Evolutionary conservation across 2,113 vertebrate species (phyloP).

Genomic region (Cyanoramphus novaezelandiae): DNA sequence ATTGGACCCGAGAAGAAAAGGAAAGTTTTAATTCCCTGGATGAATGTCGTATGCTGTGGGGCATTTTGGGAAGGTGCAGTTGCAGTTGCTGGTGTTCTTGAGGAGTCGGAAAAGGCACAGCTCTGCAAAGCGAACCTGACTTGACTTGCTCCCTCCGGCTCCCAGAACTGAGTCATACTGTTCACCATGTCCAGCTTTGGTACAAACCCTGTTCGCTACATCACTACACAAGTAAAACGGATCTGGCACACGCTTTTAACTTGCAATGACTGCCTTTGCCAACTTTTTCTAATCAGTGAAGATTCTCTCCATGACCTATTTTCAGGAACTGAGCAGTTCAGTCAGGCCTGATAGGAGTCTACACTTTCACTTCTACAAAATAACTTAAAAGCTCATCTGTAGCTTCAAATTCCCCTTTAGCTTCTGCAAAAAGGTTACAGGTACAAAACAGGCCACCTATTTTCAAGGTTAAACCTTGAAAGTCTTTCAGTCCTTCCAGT

Average conservation of each 20-base stretch:
- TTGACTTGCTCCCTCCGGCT: not conserved
- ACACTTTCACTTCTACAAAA: not conserved
- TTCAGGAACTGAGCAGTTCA: not conserved
- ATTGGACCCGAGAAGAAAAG: not conserved
- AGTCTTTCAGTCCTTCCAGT: not conserved
- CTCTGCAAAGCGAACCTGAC: slow-evolving; percentile 20
- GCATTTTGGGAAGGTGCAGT: not conserved
- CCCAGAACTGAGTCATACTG: not conserved
- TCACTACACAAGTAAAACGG: not conserved
- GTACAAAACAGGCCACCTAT: not conserved
- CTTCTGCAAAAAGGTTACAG: not conserved
- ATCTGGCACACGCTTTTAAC: slow-evolving; percentile 1
- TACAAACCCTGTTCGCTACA: slow-evolving; percentile 17
- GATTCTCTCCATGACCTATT: not conserved
- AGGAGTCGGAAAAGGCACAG: not conserved
- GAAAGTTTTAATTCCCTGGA: not conserved
- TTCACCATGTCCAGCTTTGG: not conserved
- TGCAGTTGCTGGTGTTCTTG: not conserved
- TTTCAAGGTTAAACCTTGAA: not conserved
- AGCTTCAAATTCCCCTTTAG: not conserved
- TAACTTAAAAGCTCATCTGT: not conserved
- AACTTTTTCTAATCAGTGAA: slow-evolving; percentile 10
- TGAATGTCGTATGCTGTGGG: not conserved
- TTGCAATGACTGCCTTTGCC: not conserved
- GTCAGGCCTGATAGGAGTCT: not conserved